A percentile compares a stretch with the other conserved stretches of the same genome.
Evolutionary conservation across 2,797 vertebrate genomes (phyloP).

Genomic region (Chaetophractus vellerosus): DNA sequence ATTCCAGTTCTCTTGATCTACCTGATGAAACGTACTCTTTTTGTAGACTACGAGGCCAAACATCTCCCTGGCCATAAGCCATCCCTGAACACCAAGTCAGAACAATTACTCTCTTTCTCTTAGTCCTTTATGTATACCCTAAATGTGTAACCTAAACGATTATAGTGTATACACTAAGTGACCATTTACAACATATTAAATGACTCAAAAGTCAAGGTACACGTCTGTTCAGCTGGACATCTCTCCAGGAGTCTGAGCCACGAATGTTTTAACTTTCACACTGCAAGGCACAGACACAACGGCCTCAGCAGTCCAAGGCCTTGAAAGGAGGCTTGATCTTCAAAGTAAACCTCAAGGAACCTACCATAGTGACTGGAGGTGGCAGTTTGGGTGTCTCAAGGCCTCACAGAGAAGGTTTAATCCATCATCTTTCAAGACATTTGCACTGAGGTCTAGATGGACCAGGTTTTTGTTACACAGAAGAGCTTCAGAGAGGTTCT

Average conservation of each 20-base stretch:
- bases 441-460: conserved; percentile 61
- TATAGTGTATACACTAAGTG: too few relatives aligned
- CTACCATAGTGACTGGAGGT: conserved; percentile 59
- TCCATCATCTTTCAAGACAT: conserved; percentile 19
- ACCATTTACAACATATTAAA: neutral
- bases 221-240: neutral
- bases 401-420: conserved; percentile 57
- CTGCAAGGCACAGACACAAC: neutral
- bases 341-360: neutral
- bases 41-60: neutral
- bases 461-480: neutral
- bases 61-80: neutral
- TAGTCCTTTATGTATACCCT: neutral
- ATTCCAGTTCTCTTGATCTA: too few relatives aligned
- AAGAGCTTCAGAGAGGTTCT: neutral
- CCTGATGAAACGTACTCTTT: neutral
- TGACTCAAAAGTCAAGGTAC: neutral
- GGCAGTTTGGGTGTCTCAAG: conserved; percentile 24
- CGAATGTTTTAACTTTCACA: neutral
- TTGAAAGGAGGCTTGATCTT: neutral
- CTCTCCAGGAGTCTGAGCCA: neutral
- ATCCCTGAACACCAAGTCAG: neutral
- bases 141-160: too few relatives aligned
- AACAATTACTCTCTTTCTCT: neutral
- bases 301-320: too few relatives aligned